These are phyloP conservation scores for Onychomys leucogaster DNA, from an alignment of 2,797 vertebrate genomes.

Conservation along the genomic window DNA sequence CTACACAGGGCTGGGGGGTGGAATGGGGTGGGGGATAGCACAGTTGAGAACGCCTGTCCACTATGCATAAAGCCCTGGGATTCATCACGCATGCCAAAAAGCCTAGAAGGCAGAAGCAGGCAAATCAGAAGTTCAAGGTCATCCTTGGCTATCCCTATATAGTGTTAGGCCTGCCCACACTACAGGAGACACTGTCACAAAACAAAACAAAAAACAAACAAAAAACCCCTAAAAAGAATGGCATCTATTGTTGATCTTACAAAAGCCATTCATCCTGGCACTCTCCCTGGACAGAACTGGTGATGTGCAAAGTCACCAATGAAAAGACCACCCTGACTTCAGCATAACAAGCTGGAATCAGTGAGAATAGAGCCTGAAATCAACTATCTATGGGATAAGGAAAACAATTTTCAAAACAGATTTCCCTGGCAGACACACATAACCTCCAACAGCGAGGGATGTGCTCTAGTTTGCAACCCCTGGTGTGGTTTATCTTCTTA, in stretches of 20 bases:
- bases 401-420: background rate
- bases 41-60: background rate
- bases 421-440: slow-evolving; percentile 3
- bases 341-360: background rate
- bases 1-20: background rate
- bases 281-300: background rate
- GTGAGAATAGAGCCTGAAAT: slow-evolving; percentile 12
- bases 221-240: background rate
- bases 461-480: background rate
- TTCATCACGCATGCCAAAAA: background rate
- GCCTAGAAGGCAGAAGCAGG: background rate
- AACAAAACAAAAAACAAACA: background rate
- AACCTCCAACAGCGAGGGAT: background rate
- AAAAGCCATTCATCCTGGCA: background rate
- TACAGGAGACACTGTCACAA: background rate
- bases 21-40: background rate
- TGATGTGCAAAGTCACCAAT: background rate
- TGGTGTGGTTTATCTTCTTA: background rate
- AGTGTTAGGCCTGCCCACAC: background rate
- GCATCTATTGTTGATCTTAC: background rate
- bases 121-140: background rate
- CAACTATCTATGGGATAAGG: background rate
- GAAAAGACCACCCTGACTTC: background rate
- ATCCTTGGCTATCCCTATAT: background rate
- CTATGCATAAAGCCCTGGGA: background rate